These are phyloP conservation scores for Palythoa caribaeorum DNA, from an alignment of 92 coral and sea anemone species.

Conservation along the genomic window DNA sequence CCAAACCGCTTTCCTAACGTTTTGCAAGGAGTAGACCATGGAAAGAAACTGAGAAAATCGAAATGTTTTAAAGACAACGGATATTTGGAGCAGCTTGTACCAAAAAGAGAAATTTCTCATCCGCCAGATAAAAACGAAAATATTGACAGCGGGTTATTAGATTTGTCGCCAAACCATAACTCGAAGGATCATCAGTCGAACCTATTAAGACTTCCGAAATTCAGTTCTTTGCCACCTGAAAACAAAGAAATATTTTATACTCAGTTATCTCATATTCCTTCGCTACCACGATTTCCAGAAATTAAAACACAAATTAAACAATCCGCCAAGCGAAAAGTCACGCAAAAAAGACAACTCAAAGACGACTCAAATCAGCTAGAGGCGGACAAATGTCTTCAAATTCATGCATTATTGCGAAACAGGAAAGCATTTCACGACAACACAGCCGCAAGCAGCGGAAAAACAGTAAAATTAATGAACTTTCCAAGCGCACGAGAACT, in stretches of 20 bases:
- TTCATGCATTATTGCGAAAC: conserved; percentile 30
- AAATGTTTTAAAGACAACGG: conserved; percentile 56
- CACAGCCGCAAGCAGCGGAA: conserved; percentile 1
- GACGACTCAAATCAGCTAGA: not conserved
- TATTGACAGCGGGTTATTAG: not conserved
- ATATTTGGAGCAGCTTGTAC: conserved; percentile 60
- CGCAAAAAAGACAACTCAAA: conserved; percentile 10
- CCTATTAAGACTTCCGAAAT: conserved; percentile 78
- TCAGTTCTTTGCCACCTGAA: conserved; percentile 75
- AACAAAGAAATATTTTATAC: conserved; percentile 90
- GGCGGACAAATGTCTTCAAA: conserved; percentile 7
- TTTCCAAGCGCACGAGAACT: not conserved
- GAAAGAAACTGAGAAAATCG: conserved; percentile 33
- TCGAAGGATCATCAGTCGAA: conserved; percentile 18
- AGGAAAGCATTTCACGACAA: not conserved
- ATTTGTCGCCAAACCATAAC: not conserved
- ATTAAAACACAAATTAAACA: conserved; percentile 22
- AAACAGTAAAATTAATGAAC: not conserved
- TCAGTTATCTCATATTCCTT: conserved; percentile 64
- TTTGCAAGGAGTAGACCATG: conserved; percentile 26
- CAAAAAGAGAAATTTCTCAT: conserved; percentile 3
- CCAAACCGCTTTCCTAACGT: not conserved
- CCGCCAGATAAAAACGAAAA: conserved; percentile 19
- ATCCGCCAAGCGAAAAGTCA: conserved; percentile 14
- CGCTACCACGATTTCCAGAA: conserved; percentile 69